Conservation (phyloP, 2,113 vertebrate species). For the Cheilinus undulatus region DNA sequence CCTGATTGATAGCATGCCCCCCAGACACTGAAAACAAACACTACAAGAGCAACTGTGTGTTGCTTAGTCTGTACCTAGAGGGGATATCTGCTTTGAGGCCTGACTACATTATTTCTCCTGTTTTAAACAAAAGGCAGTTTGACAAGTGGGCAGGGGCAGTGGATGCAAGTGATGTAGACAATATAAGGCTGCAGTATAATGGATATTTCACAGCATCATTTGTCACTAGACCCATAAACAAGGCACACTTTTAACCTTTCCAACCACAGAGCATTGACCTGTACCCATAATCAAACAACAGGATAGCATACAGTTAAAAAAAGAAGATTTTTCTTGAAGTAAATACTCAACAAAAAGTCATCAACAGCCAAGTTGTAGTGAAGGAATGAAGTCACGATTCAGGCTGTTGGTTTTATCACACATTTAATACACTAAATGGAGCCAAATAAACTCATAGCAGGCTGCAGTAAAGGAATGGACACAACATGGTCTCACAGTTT, state of each 20-base stretch:
- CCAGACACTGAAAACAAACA: slow-evolving; percentile 73
- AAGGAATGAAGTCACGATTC: not conserved
- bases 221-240: slow-evolving; percentile 23
- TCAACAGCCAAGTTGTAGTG: not conserved
- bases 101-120: slow-evolving; percentile 56
- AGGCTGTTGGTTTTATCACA: not conserved
- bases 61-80: slow-evolving; percentile 42
- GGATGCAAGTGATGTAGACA: slow-evolving; percentile 19
- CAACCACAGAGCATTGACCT: slow-evolving; percentile 3
- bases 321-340: not conserved
- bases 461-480: slow-evolving; percentile 28
- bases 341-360: too few relatives aligned
- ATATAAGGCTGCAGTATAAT: slow-evolving; percentile 36
- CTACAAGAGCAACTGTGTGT: slow-evolving; percentile 63
- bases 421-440: slow-evolving; percentile 1
- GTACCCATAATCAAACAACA: slow-evolving; percentile 21
- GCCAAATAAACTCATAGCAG: slow-evolving; percentile 44
- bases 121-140: slow-evolving; percentile 69
- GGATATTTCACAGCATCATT: slow-evolving; percentile 31
- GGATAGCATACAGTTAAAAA: not conserved
- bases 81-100: slow-evolving; percentile 60
- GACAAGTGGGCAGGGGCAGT: slow-evolving; percentile 28
- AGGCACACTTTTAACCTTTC: slow-evolving; percentile 46
- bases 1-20: slow-evolving; percentile 75
- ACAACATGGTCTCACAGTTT: slow-evolving; percentile 21